Evolutionary conservation across 2,797 vertebrate genomes (phyloP).

Genomic region (Apogon hyalosoma): DNA sequence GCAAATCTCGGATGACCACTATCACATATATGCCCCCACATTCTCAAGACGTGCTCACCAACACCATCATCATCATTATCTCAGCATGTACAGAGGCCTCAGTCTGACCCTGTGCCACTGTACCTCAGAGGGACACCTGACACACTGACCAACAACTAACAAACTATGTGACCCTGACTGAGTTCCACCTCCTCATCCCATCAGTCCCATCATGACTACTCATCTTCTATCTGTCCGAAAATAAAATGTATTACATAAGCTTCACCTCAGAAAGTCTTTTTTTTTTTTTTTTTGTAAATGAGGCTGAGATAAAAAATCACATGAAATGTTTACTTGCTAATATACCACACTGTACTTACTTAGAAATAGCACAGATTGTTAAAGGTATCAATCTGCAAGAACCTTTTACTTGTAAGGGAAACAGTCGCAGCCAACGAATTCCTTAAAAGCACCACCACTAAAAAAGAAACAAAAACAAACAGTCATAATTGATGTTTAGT

Average conservation of each 20-base stretch:
- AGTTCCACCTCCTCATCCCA: constrained; percentile 23
- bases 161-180: constrained; percentile 59
- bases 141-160: constrained; percentile 29
- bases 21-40: constrained; percentile 25
- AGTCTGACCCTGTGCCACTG: constrained; percentile 58
- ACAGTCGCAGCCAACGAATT: constrained; percentile 2
- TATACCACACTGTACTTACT: no score
- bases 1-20: not conserved
- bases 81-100: constrained; percentile 66
- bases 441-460: not conserved
- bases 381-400: not conserved
- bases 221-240: no score
- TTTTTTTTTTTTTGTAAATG: no score
- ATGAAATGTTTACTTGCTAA: no score
- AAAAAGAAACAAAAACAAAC: not conserved
- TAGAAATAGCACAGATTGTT: not conserved
- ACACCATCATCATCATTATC: constrained; percentile 64
- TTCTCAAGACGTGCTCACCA: constrained; percentile 32
- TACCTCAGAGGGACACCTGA: constrained; percentile 40
- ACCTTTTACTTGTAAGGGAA: not conserved
- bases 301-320: no score
- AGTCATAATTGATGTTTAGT: not conserved
- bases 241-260: not conserved
- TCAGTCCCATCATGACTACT: not conserved
- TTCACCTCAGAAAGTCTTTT: not conserved